These are phyloP conservation scores for Plecturocebus donacophilus DNA, from an alignment of 2,113 vertebrate species.

Conservation along the genomic window DNA sequence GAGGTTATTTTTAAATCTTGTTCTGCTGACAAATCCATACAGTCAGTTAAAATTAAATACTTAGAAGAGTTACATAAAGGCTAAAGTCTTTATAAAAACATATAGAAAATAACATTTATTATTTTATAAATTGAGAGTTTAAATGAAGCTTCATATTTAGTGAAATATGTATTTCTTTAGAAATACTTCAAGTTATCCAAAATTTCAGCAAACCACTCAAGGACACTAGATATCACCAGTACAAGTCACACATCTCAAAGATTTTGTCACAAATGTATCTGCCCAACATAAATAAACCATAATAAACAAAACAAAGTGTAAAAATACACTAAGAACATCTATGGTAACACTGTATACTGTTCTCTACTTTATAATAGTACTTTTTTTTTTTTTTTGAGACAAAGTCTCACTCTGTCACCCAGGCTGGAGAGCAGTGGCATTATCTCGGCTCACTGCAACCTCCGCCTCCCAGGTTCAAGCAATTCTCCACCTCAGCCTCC, in stretches of 20 bases:
- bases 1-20: conserved; percentile 16
- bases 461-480: no score
- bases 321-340: not conserved
- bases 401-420: no score
- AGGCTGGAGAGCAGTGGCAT: no score
- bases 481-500: no score
- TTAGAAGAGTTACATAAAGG: not conserved
- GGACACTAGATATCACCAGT: not conserved
- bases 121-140: not conserved
- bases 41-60: not conserved
- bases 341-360: not conserved
- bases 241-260: not conserved
- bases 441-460: no score
- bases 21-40: conserved; percentile 58
- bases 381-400: not conserved
- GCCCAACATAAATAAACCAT: not conserved
- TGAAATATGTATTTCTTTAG: not conserved
- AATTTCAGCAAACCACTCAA: not conserved
- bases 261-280: not conserved
- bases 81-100: not conserved
- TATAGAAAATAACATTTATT: not conserved
- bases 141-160: not conserved
- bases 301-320: not conserved
- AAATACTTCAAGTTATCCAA: not conserved
- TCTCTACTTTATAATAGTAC: not conserved